phyloP scores from a whole-genome alignment of 2,797 vertebrate genomes.

The Gorsachius magnificus region DNA sequence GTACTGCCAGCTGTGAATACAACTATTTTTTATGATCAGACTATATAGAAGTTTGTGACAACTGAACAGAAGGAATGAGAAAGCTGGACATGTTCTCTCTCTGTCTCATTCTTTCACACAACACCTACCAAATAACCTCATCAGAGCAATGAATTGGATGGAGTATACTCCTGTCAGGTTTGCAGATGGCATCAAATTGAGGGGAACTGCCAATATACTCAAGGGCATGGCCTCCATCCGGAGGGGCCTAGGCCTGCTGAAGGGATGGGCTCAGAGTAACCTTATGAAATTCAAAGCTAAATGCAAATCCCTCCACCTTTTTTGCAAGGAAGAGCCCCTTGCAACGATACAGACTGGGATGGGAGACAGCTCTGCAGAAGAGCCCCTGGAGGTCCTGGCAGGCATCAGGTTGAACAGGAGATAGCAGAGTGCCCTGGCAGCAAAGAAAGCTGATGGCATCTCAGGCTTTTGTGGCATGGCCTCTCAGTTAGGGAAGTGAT shows the following conservation, averaged over 20 bases:
- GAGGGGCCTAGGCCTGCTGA: not conserved
- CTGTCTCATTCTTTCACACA: not conserved
- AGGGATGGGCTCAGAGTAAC: not conserved
- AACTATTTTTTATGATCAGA: not conserved
- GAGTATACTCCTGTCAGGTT: not conserved
- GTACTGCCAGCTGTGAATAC: not conserved
- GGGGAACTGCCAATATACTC: not conserved
- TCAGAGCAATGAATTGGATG: not conserved
- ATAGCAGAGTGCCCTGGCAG: not conserved
- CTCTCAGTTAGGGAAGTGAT: not conserved
- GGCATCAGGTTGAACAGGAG: not conserved
- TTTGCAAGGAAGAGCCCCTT: not conserved
- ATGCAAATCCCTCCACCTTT: not conserved
- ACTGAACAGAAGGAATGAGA: not conserved
- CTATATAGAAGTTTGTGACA: not conserved
- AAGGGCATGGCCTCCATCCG: not conserved
- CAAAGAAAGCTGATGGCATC: fast-evolving
- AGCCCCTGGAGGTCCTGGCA: not conserved
- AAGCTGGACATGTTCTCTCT: not conserved
- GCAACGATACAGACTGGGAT: not conserved
- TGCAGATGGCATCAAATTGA: not conserved
- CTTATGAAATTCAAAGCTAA: not conserved
- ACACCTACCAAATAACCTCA: not conserved
- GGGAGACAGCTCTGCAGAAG: not conserved
- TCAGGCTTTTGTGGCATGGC: not conserved